Evolutionary conservation across 2,888 invertebrate genomes (phyloP), one percentile per base, ranked within the genome.

Genomic region (Acronicta psi): DNA sequence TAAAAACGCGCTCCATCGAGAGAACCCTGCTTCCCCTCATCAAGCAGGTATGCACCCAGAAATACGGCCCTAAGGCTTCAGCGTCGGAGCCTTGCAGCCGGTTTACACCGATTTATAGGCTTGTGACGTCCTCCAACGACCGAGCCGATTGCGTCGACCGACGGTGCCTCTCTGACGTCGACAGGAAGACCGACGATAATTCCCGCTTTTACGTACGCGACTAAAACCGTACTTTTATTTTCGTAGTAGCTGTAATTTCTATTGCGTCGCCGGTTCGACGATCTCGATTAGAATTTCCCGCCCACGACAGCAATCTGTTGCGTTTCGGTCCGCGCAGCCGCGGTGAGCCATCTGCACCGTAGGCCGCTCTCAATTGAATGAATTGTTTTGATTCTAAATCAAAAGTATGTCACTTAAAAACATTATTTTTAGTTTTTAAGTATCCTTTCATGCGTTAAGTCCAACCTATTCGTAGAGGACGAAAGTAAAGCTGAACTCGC

Each of bases 1-100:
- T 98, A 90, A 97, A 97, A 94, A 98, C 98, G 84, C 97, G 97
- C 95, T 98, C 98, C 93, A 97, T 98, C 94, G 98, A 98, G 95
- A 97, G 97, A 95, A 98, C 98, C 81, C 96, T 98, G 84, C 96
- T 98, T 88, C 98, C 98, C 82, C 96, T 98, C 91, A 97, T 98
- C 87, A 98, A 98, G 93, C 98, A 98, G 98, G 98, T 98, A 96
- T 82, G 91, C 82, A 76, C 74, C 63, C 69, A 59, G 78, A 81
- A 78, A 82, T 82, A 81, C 76, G 67, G 70, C 61, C 60, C 62
- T 56, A 55, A 66, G 58, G 69, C 69, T 44, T 57, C 43, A 50
- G 62, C 55, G 43, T 62, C 40, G 18, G 36, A 43, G 16, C 41
- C 41, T n/a, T 37, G 23, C 23, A 29, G 43, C 42, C 49, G 16